phyloP scores from a whole-genome alignment of 2,888 invertebrate genomes.

The Drosophila suboccidentalis region DNA sequence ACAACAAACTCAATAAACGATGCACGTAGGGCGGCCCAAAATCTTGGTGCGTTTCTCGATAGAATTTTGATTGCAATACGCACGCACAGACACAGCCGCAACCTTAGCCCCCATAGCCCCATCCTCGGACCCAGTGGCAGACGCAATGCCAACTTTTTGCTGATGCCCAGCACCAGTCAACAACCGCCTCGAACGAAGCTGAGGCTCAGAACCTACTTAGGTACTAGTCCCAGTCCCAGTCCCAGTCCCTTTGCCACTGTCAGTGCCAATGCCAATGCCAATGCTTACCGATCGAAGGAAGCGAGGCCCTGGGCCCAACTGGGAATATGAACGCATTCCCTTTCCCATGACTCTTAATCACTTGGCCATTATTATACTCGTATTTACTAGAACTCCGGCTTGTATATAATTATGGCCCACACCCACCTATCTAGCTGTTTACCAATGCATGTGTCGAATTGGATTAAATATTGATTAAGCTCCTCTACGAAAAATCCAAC shows the following conservation, averaged over 20 bases:
- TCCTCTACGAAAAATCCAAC: not conserved
- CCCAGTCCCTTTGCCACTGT: not conserved
- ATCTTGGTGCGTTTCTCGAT: constrained; percentile 71
- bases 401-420: constrained; percentile 71
- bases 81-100: constrained; percentile 58
- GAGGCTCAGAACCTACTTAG: constrained; percentile 38
- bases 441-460: constrained; percentile 64
- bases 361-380: constrained; percentile 73
- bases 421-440: constrained; percentile 56
- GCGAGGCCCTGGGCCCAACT: constrained; percentile 47
- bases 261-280: not conserved
- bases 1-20: constrained; percentile 43
- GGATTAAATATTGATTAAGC: constrained; percentile 67
- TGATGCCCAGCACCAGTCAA: constrained; percentile 20
- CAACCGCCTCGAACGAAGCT: constrained; percentile 36
- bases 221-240: constrained; percentile 20
- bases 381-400: constrained; percentile 61
- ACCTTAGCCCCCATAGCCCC: constrained; percentile 6
- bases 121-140: constrained; percentile 5
- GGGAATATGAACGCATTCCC: constrained; percentile 77
- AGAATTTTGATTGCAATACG: constrained; percentile 77
- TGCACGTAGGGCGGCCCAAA: constrained; percentile 69
- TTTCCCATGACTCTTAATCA: constrained; percentile 80
- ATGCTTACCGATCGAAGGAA: not conserved
- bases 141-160: constrained; percentile 10